Conservation (phyloP, 2,888 invertebrate genomes). For the Cryptus armator region DNA sequence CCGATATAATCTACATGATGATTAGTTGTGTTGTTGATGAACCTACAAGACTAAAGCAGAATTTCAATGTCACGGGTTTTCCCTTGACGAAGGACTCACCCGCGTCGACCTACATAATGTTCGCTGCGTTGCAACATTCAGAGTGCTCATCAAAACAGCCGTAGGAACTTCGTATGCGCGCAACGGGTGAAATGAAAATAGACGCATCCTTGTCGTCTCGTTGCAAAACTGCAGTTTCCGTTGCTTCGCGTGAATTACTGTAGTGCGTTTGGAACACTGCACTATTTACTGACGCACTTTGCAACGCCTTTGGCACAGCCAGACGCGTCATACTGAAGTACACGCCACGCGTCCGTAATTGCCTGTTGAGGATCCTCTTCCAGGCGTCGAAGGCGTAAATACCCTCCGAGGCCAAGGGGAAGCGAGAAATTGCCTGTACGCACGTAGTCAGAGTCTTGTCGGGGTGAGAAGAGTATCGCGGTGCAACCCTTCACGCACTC, state of each 20-base stretch:
- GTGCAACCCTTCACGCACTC: slow-evolving; percentile 41
- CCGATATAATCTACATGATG: background rate
- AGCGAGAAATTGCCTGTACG: slow-evolving; percentile 42
- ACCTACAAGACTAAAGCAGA: background rate
- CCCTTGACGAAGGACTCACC: slow-evolving; percentile 60
- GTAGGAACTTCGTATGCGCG: slow-evolving; percentile 52
- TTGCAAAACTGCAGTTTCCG: background rate
- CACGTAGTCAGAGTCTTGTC: background rate
- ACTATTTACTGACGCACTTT: slow-evolving; percentile 43
- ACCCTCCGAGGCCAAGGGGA: slow-evolving; percentile 48
- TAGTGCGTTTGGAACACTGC: slow-evolving; percentile 50
- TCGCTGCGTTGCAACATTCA: slow-evolving; percentile 43
- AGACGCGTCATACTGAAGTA: slow-evolving; percentile 45
- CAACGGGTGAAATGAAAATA: slow-evolving; percentile 35
- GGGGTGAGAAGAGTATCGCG: slow-evolving; percentile 22
- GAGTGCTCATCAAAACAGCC: slow-evolving; percentile 52
- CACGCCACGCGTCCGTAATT: slow-evolving; percentile 60
- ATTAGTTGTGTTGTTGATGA: slow-evolving; percentile 29
- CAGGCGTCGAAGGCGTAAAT: slow-evolving; percentile 62
- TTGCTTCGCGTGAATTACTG: slow-evolving; percentile 34
- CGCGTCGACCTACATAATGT: slow-evolving; percentile 35
- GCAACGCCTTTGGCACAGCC: slow-evolving; percentile 46
- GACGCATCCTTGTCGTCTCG: background rate
- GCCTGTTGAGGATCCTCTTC: slow-evolving; percentile 65
- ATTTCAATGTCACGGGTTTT: slow-evolving; percentile 55